phyloP scores from a whole-genome alignment of 1,140 invertebrate species.

The Drosophila kurseongensis region DNA sequence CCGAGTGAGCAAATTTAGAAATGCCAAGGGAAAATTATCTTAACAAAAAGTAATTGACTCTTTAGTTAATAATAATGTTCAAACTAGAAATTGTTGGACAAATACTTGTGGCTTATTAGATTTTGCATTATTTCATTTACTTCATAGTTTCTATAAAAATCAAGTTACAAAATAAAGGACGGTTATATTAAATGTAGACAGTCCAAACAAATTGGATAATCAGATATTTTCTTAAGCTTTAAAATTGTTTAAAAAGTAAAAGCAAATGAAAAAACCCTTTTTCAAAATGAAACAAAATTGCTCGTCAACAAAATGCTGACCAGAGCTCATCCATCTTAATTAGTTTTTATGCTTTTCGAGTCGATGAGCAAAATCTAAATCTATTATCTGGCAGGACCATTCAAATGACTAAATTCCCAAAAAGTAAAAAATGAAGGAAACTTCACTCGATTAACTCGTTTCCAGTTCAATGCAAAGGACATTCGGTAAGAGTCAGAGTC shows the following conservation, averaged over 20 bases:
- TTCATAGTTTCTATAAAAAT: too few species aligned
- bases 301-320: background rate
- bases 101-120: background rate
- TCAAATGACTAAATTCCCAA: background rate
- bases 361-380: background rate
- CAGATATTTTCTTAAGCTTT: too few species aligned
- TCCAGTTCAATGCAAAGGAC: slow-evolving; percentile 29
- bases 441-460: slow-evolving; percentile 37
- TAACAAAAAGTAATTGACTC: slow-evolving; percentile 19
- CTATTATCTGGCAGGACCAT: too few species aligned
- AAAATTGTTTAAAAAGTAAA: too few species aligned
- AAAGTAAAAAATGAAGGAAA: background rate
- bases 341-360: background rate
- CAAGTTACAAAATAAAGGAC: too few species aligned
- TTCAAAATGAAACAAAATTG: background rate
- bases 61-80: slow-evolving; percentile 1
- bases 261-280: too few species aligned
- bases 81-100: slow-evolving; percentile 18
- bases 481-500: slow-evolving; percentile 3
- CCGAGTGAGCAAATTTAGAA: slow-evolving; percentile 8
- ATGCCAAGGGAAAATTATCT: slow-evolving; percentile 5
- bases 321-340: background rate
- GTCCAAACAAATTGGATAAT: too few species aligned
- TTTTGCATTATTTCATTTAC: background rate
- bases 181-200: too few species aligned